Evolutionary conservation across 2,797 vertebrate genomes (phyloP).

Genomic region (Benthosema pterotum): DNA sequence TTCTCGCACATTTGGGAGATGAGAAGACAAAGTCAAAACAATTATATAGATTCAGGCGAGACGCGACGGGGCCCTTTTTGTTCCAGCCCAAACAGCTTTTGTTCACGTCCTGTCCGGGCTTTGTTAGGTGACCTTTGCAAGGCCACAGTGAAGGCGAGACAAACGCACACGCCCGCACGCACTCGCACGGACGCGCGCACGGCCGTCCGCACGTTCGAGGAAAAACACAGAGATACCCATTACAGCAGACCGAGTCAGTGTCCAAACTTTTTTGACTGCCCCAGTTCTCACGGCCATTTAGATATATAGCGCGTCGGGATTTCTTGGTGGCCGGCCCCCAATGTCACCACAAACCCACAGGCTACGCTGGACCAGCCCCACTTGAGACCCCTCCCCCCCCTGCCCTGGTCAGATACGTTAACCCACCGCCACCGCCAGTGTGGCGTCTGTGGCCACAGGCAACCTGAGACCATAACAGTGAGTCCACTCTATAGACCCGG

Average conservation of each 20-base stretch:
- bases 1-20: conserved; percentile 13
- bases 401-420: conserved; percentile 33
- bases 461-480: conserved; percentile 41
- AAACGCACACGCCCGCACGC: neutral
- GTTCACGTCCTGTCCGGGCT: conserved; percentile 16
- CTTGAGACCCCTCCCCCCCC: neutral
- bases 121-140: conserved; percentile 40
- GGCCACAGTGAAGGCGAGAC: conserved; percentile 1
- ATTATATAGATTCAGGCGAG: conserved; percentile 38
- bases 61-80: conserved; percentile 48
- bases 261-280: conserved; percentile 46
- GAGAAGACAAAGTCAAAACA: conserved; percentile 30
- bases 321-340: conserved; percentile 18
- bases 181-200: conserved; percentile 19
- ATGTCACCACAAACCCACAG: conserved; percentile 21
- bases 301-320: conserved; percentile 27
- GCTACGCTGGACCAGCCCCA: conserved; percentile 21
- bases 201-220: conserved; percentile 9
- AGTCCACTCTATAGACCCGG: conserved; percentile 47
- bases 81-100: conserved; percentile 42
- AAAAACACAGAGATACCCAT: conserved; percentile 22
- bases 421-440: conserved; percentile 4
- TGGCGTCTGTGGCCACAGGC: conserved; percentile 32
- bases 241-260: conserved; percentile 46
- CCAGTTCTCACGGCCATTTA: conserved; percentile 34